A percentile compares a stretch with the other conserved stretches of the same genome.
phyloP scores from a whole-genome alignment of 2,888 invertebrate species.

The Volucella bombylans region DNA sequence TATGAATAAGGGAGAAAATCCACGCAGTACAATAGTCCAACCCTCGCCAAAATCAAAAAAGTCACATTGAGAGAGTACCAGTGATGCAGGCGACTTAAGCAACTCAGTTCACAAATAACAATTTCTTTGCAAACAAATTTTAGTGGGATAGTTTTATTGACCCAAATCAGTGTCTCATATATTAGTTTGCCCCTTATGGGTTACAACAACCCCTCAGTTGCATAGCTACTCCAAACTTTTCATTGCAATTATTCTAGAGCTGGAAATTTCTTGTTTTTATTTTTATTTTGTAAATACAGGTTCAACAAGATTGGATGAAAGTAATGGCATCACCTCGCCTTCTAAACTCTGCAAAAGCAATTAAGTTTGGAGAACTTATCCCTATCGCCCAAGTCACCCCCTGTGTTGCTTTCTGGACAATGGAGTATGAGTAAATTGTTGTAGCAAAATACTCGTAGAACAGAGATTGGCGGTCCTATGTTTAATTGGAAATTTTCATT shows the following conservation, averaged over 20 bases:
- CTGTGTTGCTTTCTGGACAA: not conserved
- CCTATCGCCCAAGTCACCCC: not conserved
- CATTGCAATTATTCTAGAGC: not conserved
- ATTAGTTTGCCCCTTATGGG: too few species aligned
- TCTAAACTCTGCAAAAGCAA: constrained; percentile 47
- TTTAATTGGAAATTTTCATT: constrained; percentile 60
- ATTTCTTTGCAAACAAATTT: too few species aligned
- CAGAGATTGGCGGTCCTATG: constrained; percentile 29
- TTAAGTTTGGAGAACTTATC: constrained; percentile 39
- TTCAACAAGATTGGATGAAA: constrained; percentile 27
- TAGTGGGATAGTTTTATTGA: too few species aligned
- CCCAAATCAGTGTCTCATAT: too few species aligned
- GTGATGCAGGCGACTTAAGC: too few species aligned
- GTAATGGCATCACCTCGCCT: constrained; percentile 37
- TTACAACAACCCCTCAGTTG: constrained; percentile 18
- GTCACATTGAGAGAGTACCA: too few species aligned
- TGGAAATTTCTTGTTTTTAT: constrained; percentile 24
- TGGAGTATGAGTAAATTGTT: constrained; percentile 1
- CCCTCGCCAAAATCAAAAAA: too few species aligned
- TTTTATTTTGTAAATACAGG: constrained; percentile 27
- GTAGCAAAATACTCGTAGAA: constrained; percentile 24
- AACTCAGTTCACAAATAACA: too few species aligned
- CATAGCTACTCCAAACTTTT: not conserved
- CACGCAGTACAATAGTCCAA: too few species aligned
- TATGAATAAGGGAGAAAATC: too few species aligned